A percentile compares a stretch with the other conserved stretches of the same genome.
These are phyloP conservation scores for Liasis olivaceus DNA, from an alignment of 2,797 vertebrate genomes.

Conservation along the genomic window DNA sequence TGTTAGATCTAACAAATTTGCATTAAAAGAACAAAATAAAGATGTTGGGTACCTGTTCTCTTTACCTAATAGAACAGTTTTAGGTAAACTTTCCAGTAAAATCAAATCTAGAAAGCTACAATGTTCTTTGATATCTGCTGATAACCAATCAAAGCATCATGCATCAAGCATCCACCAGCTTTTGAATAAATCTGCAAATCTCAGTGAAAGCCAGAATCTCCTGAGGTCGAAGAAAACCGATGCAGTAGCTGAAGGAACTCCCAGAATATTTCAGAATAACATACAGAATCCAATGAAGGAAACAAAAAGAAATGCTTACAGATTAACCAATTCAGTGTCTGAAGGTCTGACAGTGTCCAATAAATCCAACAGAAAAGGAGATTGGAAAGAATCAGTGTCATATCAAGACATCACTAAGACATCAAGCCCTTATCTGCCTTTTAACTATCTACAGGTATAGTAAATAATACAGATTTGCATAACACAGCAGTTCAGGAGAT, in stretches of 20 bases:
- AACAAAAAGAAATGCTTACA: slow-evolving; percentile 43
- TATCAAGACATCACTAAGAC: not conserved
- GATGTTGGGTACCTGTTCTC: not conserved
- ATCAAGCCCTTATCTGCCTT: not conserved
- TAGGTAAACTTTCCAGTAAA: slow-evolving; percentile 13
- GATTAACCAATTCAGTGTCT: slow-evolving; percentile 12
- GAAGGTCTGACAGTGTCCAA: not conserved
- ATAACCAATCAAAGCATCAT: slow-evolving; percentile 29
- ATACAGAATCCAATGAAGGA: slow-evolving; percentile 48
- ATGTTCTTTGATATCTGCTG: slow-evolving; percentile 19
- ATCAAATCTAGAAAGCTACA: slow-evolving; percentile 25
- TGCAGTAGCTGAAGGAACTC: slow-evolving; percentile 50
- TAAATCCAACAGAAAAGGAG: slow-evolving; percentile 40
- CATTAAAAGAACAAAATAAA: slow-evolving; percentile 41
- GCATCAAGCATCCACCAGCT: not conserved
- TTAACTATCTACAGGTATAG: slow-evolving; percentile 61
- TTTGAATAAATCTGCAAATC: not conserved
- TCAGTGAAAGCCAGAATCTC: slow-evolving; percentile 41
- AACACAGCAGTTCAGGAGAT: not conserved
- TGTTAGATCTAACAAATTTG: not conserved
- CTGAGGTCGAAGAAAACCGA: slow-evolving; percentile 20
- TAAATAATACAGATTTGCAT: slow-evolving; percentile 7
- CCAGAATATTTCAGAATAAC: slow-evolving; percentile 30
- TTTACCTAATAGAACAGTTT: slow-evolving; percentile 25
- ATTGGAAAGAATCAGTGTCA: slow-evolving; percentile 26